Base-by-base conservation (phyloP, 2,797 vertebrate genomes). In the Chiroxiphia lanceolata region DNA sequence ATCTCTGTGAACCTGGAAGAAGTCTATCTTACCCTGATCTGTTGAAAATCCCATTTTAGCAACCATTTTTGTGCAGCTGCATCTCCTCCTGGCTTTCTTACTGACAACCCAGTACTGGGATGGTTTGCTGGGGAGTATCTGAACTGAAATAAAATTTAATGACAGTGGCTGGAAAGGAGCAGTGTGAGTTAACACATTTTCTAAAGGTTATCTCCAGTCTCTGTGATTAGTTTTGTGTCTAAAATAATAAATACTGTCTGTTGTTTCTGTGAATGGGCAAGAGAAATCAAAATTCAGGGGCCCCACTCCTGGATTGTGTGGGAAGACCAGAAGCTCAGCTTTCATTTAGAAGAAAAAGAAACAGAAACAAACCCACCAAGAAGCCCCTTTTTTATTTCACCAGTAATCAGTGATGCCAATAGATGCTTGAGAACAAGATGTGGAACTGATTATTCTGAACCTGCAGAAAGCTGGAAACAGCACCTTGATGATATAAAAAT, bases 301-400 rank as follows among this genome's bases (percentile, higher is more conserved):
- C 50, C 16, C 54, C 74, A 34, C 13, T 85, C n/a, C 50, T 42
- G 54, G 31, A n/a, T 16, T 61, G 44, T 47, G 50, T 80, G 60
- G 65, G 87, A 92, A 68, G 47, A 90, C 44, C 67, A 92, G 53
- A 90, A 94, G 51, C 44, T 94, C 83, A 89, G 47, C 19, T 92
- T 94, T 84, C 51, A 70, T 59, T 91, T 83, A 40, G 71, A 93
- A 77, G 25, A 20, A 70, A 85, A 74, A 76, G 53, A 54, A 83
- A 61, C 16, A 57, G 6, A 80, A 86, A 33, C 4, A 10, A 72
- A 18, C 0, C 17, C 33, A 78, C 29, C 22, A 44, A 82, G 75
- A 64, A 88, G 13, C 15, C 47, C 57, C 26, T 64, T 69, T 44
- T 88, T 83, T 90, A 61, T 61, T 80, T 78, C 61, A 83, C 10